A percentile compares a stretch with the other conserved stretches of the same genome.
phyloP scores from a whole-genome alignment of 2,888 invertebrate genomes.

The Drosophila acutilabella region DNA sequence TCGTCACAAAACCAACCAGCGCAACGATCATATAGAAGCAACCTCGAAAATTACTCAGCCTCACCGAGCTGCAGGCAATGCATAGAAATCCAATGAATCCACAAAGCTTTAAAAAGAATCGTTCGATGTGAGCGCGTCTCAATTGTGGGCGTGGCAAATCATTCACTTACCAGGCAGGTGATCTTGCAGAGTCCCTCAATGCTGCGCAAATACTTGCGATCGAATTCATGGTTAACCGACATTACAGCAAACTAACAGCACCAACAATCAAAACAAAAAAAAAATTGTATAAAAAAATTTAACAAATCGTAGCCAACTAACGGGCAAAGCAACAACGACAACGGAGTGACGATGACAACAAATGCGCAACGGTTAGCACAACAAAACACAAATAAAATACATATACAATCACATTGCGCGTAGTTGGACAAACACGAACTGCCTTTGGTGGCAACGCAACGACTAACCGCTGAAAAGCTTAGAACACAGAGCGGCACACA shows the following conservation, averaged over 20 bases:
- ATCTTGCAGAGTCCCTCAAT: slow-evolving; percentile 64
- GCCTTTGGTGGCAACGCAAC: slow-evolving; percentile 47
- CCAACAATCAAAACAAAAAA: slow-evolving; percentile 4
- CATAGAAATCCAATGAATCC: slow-evolving; percentile 76
- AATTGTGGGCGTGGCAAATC: slow-evolving; percentile 11
- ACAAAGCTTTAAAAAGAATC: slow-evolving; percentile 47
- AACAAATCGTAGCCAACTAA: background rate
- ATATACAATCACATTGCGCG: slow-evolving; percentile 55
- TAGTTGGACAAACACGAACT: slow-evolving; percentile 42
- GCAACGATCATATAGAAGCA: slow-evolving; percentile 66
- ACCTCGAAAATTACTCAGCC: slow-evolving; percentile 76
- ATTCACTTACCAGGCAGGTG: slow-evolving; percentile 65
- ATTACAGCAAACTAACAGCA: slow-evolving; percentile 31
- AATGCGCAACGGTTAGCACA: slow-evolving; percentile 14
- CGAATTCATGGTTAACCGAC: slow-evolving; percentile 55
- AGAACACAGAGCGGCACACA: slow-evolving; percentile 22
- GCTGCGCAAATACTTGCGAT: slow-evolving; percentile 70
- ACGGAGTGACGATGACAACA: slow-evolving; percentile 1
- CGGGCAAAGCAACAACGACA: background rate
- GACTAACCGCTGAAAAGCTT: slow-evolving; percentile 40
- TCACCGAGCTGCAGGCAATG: slow-evolving; percentile 73
- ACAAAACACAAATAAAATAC: slow-evolving; percentile 9
- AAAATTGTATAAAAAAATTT: background rate
- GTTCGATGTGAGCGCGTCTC: background rate
- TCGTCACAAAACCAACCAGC: slow-evolving; percentile 56